A percentile compares a stretch with the other conserved stretches of the same genome.
These are phyloP conservation scores for Drosophila koepferae DNA, from an alignment of 2,888 invertebrate genomes.

Conservation along the genomic window DNA sequence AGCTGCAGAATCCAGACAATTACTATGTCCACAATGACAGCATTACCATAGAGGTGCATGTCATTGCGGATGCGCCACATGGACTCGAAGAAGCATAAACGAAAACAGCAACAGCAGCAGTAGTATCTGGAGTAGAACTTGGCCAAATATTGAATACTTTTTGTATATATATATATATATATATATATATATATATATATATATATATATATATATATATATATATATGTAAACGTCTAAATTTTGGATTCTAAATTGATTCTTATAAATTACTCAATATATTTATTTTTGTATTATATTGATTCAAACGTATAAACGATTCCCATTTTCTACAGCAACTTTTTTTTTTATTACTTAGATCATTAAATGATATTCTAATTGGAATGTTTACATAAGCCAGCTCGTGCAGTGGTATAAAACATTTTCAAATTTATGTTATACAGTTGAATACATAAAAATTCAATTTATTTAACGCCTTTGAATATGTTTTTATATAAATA, in stretches of 20 bases:
- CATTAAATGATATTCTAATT: background rate
- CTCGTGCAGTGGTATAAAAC: background rate
- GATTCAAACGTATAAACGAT: no score
- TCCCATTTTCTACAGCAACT: background rate
- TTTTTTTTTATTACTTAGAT: background rate
- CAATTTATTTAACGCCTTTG: background rate
- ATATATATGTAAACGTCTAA: no score
- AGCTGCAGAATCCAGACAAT: slow-evolving; percentile 95
- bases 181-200: no score
- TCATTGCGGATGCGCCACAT: slow-evolving; percentile 94
- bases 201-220: no score
- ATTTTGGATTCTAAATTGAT: slow-evolving; percentile 58
- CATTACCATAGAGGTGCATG: slow-evolving; percentile 91
- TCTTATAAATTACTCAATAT: slow-evolving; percentile 60
- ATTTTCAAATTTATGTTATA: background rate
- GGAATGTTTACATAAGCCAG: background rate
- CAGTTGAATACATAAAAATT: background rate
- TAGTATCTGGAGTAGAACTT: background rate
- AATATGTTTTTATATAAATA: no score
- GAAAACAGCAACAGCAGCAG: slow-evolving; percentile 46
- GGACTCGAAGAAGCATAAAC: slow-evolving; percentile 95
- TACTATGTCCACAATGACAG: slow-evolving; percentile 96
- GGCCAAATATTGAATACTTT: background rate
- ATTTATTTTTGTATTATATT: no score
- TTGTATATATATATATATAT: no score